Percentiles rank a stretch among this genome's conserved stretches.
These are phyloP conservation scores for Syngnathus floridae DNA, from an alignment of 2,113 vertebrate genomes.

Conservation along the genomic window DNA sequence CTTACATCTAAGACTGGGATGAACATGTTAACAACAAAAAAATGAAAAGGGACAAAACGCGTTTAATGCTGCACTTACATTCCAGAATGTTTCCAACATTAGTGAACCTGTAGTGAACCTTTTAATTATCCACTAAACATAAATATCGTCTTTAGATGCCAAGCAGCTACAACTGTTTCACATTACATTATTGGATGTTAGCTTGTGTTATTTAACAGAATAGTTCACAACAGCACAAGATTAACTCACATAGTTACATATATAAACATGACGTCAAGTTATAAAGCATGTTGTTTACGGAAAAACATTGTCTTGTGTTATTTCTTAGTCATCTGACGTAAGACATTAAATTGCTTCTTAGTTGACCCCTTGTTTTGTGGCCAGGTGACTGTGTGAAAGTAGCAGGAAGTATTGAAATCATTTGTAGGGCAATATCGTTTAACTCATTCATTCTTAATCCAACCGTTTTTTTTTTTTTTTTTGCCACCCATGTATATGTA, in stretches of 20 bases:
- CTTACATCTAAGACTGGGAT: neutral
- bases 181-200: constrained; percentile 2
- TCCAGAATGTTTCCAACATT: constrained; percentile 3
- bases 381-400: neutral
- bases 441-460: too few species aligned
- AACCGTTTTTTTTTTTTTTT: too few species aligned
- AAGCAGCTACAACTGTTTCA: neutral
- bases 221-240: neutral
- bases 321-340: neutral
- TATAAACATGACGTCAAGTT: neutral
- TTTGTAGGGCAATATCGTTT: too few species aligned
- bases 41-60: neutral
- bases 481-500: too few species aligned
- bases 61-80: neutral
- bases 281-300: neutral
- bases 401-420: too few species aligned
- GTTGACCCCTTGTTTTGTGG: neutral
- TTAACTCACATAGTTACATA: neutral
- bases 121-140: constrained; percentile 4
- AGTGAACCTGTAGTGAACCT: neutral
- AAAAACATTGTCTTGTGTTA: neutral
- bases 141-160: neutral
- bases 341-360: neutral
- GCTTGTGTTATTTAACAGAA: neutral
- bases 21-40: neutral